Conservation (phyloP, 2,888 invertebrate species). For the Pyrgus malvae region DNA sequence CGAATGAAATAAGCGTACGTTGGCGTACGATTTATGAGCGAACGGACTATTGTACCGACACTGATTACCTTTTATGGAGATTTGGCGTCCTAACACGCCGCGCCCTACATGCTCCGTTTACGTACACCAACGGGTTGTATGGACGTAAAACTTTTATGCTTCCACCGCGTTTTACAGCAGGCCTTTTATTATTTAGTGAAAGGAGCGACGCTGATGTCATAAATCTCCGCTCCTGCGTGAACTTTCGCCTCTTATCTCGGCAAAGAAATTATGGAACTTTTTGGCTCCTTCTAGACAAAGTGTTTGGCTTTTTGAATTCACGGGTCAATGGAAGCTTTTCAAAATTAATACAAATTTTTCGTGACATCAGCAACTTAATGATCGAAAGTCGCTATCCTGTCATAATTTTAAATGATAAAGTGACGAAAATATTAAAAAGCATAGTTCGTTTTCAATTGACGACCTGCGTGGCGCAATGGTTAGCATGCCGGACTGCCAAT, state of each 20-base stretch:
- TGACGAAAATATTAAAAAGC: too few relatives aligned
- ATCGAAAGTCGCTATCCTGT: too few relatives aligned
- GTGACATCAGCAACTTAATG: not conserved
- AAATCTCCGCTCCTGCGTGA: slow-evolving; percentile 81
- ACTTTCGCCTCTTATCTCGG: slow-evolving; percentile 81
- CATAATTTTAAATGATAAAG: too few relatives aligned
- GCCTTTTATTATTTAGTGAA: slow-evolving; percentile 82
- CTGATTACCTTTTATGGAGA: slow-evolving; percentile 78
- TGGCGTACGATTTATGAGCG: slow-evolving; percentile 64
- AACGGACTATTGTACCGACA: slow-evolving; percentile 66
- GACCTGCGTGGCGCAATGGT: too few relatives aligned
- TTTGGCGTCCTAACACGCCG: slow-evolving; percentile 64
- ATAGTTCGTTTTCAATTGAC: too few relatives aligned
- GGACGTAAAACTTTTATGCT: slow-evolving; percentile 80
- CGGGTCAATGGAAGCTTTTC: slow-evolving; percentile 72
- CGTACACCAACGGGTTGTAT: slow-evolving; percentile 76
- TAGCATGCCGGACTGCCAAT: too few relatives aligned
- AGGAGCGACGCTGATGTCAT: slow-evolving; percentile 80
- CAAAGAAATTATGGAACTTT: slow-evolving; percentile 81
- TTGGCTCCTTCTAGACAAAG: slow-evolving; percentile 78
- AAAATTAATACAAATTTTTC: slow-evolving; percentile 49
- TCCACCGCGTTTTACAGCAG: slow-evolving; percentile 78
- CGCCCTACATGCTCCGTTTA: slow-evolving; percentile 62
- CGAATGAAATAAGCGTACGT: slow-evolving; percentile 49
- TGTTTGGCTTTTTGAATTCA: slow-evolving; percentile 75